These are phyloP conservation scores for Metaphire vulgaris DNA, from an alignment of 1,140 invertebrate species.

Conservation along the genomic window DNA sequence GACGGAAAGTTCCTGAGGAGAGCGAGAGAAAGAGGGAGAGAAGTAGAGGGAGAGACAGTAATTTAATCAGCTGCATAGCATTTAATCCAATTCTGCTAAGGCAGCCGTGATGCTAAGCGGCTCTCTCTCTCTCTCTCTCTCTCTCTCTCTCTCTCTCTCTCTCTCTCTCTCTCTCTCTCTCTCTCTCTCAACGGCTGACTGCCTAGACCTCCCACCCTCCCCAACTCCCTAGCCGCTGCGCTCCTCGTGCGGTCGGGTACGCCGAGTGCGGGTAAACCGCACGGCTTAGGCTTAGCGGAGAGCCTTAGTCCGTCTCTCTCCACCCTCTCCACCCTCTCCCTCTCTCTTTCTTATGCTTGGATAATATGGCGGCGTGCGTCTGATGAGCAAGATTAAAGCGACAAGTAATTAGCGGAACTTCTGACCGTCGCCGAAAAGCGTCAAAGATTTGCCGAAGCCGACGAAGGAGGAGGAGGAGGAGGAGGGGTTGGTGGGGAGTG, in stretches of 20 bases:
- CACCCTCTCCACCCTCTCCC: neutral
- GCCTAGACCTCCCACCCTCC: too few relatives aligned
- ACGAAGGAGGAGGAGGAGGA: neutral
- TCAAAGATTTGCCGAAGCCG: neutral
- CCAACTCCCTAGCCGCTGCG: neutral
- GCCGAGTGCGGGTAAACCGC: neutral
- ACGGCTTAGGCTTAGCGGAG: neutral
- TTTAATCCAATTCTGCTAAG: constrained; percentile 11
- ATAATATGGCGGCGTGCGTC: too few relatives aligned
- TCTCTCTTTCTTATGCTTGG: too few relatives aligned
- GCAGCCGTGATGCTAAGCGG: neutral
- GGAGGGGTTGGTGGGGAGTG: too few relatives aligned
- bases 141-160: neutral
- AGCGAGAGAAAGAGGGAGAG: neutral
- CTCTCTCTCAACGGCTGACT: neutral
- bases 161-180: neutral
- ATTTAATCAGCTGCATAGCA: neutral
- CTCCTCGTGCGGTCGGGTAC: neutral
- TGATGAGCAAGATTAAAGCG: neutral
- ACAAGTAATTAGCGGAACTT: neutral
- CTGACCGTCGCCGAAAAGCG: neutral
- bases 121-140: neutral
- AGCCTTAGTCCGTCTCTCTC: neutral
- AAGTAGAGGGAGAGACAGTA: neutral
- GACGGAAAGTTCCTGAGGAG: neutral